phyloP scores from a whole-genome alignment of 1,140 invertebrate species.

The Euura lappo region DNA sequence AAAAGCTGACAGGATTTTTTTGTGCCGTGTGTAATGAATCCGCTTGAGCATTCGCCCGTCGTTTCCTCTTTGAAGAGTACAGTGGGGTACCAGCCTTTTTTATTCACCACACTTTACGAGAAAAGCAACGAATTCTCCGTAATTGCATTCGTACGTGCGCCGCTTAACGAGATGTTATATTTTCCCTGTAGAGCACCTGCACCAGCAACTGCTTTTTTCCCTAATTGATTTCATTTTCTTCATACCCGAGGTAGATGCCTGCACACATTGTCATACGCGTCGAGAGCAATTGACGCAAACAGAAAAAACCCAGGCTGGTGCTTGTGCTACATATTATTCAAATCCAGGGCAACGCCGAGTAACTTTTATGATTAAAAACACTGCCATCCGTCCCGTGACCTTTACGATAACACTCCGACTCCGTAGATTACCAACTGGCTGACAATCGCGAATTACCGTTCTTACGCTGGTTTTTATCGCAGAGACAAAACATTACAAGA shows the following conservation, averaged over 20 bases:
- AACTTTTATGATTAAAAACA: not conserved
- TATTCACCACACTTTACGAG: slow-evolving; percentile 29
- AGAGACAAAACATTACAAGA: too few relatives aligned
- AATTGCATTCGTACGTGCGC: slow-evolving; percentile 30
- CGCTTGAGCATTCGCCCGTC: not conserved
- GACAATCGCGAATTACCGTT: not conserved
- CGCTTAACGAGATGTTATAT: slow-evolving; percentile 25
- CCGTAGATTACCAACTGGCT: not conserved
- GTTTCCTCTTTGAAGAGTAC: not conserved
- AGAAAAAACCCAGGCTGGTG: not conserved
- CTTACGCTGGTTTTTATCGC: too few relatives aligned
- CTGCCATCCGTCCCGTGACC: not conserved
- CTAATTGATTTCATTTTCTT: not conserved
- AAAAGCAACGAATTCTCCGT: slow-evolving; percentile 26
- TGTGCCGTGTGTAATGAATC: not conserved
- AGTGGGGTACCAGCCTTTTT: not conserved
- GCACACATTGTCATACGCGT: not conserved
- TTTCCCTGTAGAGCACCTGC: slow-evolving; percentile 19
- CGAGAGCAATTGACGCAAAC: not conserved
- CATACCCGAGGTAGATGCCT: not conserved
- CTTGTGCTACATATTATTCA: not conserved
- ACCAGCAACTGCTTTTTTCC: slow-evolving; percentile 15
- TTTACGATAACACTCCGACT: slow-evolving; percentile 2
- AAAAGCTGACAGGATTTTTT: not conserved
- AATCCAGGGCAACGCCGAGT: not conserved